Base-by-base conservation (phyloP, 2,797 vertebrate species). In the Phalloptychus januarius region DNA sequence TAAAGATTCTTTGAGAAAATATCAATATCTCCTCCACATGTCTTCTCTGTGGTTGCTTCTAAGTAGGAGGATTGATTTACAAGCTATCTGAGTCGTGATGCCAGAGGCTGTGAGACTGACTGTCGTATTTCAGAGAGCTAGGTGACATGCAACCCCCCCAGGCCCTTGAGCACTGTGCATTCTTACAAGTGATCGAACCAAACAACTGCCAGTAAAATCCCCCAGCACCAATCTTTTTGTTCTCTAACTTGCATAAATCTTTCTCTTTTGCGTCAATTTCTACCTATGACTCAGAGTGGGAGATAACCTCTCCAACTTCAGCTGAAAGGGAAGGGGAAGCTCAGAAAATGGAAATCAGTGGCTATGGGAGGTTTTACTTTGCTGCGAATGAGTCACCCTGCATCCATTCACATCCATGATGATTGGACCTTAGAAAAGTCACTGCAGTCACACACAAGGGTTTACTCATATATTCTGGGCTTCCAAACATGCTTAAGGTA, bases 201-300 rank as follows among this genome's bases (percentile, higher is more conserved):
- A 91, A 84, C 88, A 91, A 86, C 86, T 91, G 91, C 69, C 76
- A 78, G 71, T 52, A 18, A 36, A 67, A 72, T 86, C 85, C 52
- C 74, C 38, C 54, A 75, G 36, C 65, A 76, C 18, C 56, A 33
- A 23, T 73, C 72, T 73, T 86, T 28, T 63, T 78, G 81, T 75
- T 11, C 72, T 44, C 38, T 76, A 72, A 71, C 84, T 85, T 86
- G 79, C 67, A 71, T 82, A 83, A 88, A 85, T 63, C 83, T 80
- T 42, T 1, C 72, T 76, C 69, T 46, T 86, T 88, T 54, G 63
- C 46, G 72, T 77, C 52, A 63, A 69, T 81, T 70, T 85, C 79
- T 76, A 72, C 54, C 79, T 63, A 76, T 94, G 92, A 92, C 87
- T 92, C 92, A 93, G 50, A 79, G 75, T 15, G 25, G 79, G 79